Percentiles rank a stretch among this genome's conserved stretches.
Conservation (phyloP, 2,797 vertebrate genomes). For the Fratercula arctica region DNA sequence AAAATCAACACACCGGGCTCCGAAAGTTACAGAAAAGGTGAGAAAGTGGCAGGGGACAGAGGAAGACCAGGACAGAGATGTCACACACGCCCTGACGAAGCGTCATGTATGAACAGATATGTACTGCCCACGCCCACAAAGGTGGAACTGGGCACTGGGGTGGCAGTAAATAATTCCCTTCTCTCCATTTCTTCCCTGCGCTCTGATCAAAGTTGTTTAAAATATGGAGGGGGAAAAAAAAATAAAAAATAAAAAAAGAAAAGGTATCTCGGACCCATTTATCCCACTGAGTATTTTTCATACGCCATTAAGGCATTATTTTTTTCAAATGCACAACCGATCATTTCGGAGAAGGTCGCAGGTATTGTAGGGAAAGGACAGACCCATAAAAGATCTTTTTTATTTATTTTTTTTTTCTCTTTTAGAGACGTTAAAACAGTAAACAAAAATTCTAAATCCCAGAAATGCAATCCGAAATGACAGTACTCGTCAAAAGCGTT, state of each 20-base stretch:
- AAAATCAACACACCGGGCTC: neutral
- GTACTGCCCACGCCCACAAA: neutral
- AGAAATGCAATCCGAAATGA: neutral
- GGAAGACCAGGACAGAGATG: neutral
- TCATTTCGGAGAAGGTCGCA: neutral
- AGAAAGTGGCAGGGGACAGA: neutral
- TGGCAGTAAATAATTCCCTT: neutral
- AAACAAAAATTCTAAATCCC: neutral
- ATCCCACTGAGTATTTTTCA: neutral
- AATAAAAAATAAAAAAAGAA: neutral
- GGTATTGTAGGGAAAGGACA: neutral
- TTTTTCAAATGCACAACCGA: neutral
- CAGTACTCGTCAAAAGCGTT: neutral
- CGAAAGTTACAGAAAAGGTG: constrained; percentile 33
- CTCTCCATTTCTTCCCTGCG: neutral
- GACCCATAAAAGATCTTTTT: neutral
- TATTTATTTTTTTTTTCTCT: neutral
- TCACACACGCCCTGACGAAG: neutral
- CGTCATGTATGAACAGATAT: neutral
- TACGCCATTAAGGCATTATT: neutral
- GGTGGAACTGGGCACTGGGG: neutral
- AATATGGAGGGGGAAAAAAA: fast-evolving
- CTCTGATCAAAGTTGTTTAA: neutral
- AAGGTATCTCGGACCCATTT: neutral
- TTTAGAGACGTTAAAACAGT: neutral